Evolutionary conservation across 2,888 invertebrate genomes (phyloP), one percentile per base, ranked within the genome.

Genomic region (Nephrotoma guestfalica): DNA sequence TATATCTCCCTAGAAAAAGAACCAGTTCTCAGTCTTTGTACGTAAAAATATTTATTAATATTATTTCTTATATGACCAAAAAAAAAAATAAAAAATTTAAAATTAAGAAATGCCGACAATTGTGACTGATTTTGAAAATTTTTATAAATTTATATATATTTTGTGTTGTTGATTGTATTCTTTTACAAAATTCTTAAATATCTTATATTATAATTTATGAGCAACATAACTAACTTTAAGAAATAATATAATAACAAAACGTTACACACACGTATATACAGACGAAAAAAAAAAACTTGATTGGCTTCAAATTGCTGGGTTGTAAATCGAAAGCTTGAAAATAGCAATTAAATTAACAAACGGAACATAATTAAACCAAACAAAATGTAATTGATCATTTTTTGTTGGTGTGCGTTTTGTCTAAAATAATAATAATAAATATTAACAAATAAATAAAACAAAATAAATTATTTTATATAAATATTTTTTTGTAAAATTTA

Each of bases 1-100:
- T 84, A 84, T 84, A 84, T 84, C 41, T 84, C 84, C 84, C 84
- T 41, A 84, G 84, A 84, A 84, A 84, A 51, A 71, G 71, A 71
- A 84, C 84, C 84, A 84, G 84, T 84, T 84, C 41, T 41, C 13
- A 7, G 13, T 83, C 42, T 84, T 42, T 71, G 51, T 51, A 51
- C 5, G 43, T 43, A 11, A 9, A 43, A 43, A 43, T 43, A 43
- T 51, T 15, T 51, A 51, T 51, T 30, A 5, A 71, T 71, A 71
- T 30, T 30, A 30, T 30, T 30, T 71, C 30, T 71, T 71, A 30
- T 30, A 71, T 71, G 30, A 51, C 51, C 15, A 51, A 51, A 51
- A 43, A 43, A 43, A 43, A 42, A 42, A 42, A 42, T 42, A 42
- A 6, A 42, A 43, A 43, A 43, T 43, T 1, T 43, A 43, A 43